Conservation (phyloP, 2,888 invertebrate genomes). For the Hypomecis atomaria region DNA sequence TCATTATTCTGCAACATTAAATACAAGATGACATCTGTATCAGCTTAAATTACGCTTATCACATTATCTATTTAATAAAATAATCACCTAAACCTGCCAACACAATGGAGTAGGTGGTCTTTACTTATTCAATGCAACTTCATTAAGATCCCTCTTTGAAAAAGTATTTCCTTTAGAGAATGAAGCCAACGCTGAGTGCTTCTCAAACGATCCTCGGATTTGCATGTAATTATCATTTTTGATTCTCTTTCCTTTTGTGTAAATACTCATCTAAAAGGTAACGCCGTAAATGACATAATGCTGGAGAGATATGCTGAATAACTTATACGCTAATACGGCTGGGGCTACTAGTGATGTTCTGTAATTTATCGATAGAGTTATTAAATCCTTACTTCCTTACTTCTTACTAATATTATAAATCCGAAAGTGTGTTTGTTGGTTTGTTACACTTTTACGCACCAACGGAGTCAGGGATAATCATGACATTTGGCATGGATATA, state of each 20-base stretch:
- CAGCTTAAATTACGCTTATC: too few species aligned
- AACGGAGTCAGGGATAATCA: too few species aligned
- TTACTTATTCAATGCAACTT: conserved; percentile 49
- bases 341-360: conserved; percentile 50
- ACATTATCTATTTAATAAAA: background rate
- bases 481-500: too few species aligned
- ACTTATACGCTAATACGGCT: conserved; percentile 79
- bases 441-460: too few species aligned
- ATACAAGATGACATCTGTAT: too few species aligned
- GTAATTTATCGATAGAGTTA: conserved; percentile 25
- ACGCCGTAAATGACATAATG: conserved; percentile 83
- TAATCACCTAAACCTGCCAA: conserved; percentile 9
- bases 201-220: conserved; percentile 76
- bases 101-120: conserved; percentile 35
- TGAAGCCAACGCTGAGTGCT: conserved; percentile 58
- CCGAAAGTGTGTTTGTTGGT: too few species aligned
- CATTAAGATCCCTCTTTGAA: conserved; percentile 46
- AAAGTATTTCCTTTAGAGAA: conserved; percentile 56
- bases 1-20: too few species aligned
- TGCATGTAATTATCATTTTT: conserved; percentile 85
- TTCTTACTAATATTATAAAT: too few species aligned
- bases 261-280: conserved; percentile 80
- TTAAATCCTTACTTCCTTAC: too few species aligned
- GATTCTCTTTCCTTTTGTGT: conserved; percentile 84
- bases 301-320: conserved; percentile 82